Percentiles rank a stretch among this genome's conserved stretches.
phyloP scores from a whole-genome alignment of 2,113 vertebrate genomes.

The Alces alces region DNA sequence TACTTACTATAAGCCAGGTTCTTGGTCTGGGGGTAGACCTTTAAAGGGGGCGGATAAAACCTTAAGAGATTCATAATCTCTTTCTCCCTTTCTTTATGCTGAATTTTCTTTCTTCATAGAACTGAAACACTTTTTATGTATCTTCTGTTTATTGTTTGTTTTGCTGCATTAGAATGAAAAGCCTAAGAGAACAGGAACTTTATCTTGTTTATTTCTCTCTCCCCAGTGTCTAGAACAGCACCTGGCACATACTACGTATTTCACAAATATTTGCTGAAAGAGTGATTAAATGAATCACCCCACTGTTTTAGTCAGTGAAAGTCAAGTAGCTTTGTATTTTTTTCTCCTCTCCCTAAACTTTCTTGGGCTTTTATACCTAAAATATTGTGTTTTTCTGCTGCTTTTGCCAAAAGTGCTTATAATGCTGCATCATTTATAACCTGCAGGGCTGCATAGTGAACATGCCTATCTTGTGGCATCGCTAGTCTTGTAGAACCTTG shows the following conservation, averaged over 20 bases:
- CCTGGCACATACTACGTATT: background rate
- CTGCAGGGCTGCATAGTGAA: background rate
- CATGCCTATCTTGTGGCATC: background rate
- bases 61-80: background rate
- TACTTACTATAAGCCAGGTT: background rate
- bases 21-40: background rate
- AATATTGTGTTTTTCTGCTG: background rate
- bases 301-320: background rate
- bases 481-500: background rate
- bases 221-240: background rate
- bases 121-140: background rate
- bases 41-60: background rate
- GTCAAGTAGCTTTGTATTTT: constrained; percentile 1
- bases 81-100: background rate
- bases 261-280: constrained; percentile 19
- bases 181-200: background rate
- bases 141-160: constrained; percentile 2
- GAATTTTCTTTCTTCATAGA: background rate
- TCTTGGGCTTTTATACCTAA: background rate
- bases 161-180: background rate
- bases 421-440: background rate
- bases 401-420: constrained; percentile 28
- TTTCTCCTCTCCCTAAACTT: background rate
- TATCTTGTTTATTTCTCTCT: background rate
- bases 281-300: constrained; percentile 1